Percentiles rank a stretch among this genome's conserved stretches.
phyloP scores from a whole-genome alignment of 2,113 vertebrate species.

The Oenanthe oenanthe region DNA sequence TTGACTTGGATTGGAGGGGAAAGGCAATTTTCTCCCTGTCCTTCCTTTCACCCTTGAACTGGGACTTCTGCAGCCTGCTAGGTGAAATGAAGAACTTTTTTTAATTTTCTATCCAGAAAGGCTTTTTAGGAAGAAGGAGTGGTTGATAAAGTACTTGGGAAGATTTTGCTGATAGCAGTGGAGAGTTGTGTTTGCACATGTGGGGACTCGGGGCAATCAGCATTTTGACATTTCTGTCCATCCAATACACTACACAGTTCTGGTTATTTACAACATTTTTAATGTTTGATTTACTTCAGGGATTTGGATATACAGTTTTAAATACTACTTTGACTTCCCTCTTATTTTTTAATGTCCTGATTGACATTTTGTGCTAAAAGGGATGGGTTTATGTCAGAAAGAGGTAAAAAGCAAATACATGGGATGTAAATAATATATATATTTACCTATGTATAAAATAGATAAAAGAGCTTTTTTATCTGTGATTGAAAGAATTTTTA shows the following conservation, averaged over 20 bases:
- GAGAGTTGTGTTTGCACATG: neutral
- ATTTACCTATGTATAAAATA: neutral
- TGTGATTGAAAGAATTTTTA: neutral
- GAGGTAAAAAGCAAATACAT: neutral
- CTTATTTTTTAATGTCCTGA: neutral
- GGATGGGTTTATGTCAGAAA: neutral
- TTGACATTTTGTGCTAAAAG: neutral
- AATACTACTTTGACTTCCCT: neutral
- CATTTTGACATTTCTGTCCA: neutral
- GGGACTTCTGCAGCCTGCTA: neutral
- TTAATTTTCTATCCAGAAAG: neutral
- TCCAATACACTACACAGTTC: neutral
- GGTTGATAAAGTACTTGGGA: neutral
- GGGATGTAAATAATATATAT: neutral
- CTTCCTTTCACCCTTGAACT: conserved; percentile 50
- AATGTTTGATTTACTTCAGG: neutral
- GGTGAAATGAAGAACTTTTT: neutral
- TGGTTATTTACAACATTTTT: neutral
- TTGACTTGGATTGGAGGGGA: neutral
- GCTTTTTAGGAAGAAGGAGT: neutral
- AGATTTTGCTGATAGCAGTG: neutral
- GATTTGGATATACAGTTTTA: neutral
- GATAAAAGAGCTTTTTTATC: neutral
- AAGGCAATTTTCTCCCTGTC: neutral
- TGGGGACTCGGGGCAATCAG: neutral